Percentiles rank a stretch among this genome's conserved stretches.
Evolutionary conservation across 2,113 vertebrate genomes (phyloP).

Genomic region (Irena cyanogastra): DNA sequence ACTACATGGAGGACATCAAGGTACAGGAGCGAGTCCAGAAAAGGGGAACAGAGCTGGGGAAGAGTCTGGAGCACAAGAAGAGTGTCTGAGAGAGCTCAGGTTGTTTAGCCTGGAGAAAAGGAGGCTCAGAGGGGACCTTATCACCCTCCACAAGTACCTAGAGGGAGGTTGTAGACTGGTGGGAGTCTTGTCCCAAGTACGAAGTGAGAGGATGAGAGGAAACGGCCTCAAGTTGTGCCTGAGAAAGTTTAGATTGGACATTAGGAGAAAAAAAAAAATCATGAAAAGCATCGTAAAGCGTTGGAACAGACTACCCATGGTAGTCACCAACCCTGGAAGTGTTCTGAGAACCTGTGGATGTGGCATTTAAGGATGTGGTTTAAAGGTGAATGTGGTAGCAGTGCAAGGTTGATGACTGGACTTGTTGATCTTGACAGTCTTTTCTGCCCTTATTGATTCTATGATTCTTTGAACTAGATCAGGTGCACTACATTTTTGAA

Average conservation of each 20-base stretch:
- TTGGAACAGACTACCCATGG: not conserved
- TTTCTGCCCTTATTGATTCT: not conserved
- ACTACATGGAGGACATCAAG: not conserved
- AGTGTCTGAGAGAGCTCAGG: not conserved
- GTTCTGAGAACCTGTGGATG: not conserved
- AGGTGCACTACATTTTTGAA: not conserved
- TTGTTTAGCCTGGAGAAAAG: not conserved
- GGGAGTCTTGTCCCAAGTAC: not conserved
- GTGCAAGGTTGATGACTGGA: not conserved
- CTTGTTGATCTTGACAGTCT: not conserved
- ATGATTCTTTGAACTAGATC: not conserved
- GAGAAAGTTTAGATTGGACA: not conserved
- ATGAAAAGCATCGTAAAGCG: not conserved
- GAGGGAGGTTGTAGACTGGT: not conserved
- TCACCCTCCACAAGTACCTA: not conserved
- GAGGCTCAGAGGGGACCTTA: not conserved
- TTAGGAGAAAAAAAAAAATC: accelerated
- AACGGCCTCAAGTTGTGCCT: not conserved
- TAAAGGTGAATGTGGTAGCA: not conserved
- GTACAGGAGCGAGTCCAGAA: accelerated
- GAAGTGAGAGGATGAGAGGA: not conserved
- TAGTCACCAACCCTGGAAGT: not conserved
- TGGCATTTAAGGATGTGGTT: not conserved
- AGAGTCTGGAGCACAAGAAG: not conserved
- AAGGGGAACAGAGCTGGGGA: accelerated